phyloP scores from a whole-genome alignment of 2,113 vertebrate genomes.

The Petaurus breviceps region DNA sequence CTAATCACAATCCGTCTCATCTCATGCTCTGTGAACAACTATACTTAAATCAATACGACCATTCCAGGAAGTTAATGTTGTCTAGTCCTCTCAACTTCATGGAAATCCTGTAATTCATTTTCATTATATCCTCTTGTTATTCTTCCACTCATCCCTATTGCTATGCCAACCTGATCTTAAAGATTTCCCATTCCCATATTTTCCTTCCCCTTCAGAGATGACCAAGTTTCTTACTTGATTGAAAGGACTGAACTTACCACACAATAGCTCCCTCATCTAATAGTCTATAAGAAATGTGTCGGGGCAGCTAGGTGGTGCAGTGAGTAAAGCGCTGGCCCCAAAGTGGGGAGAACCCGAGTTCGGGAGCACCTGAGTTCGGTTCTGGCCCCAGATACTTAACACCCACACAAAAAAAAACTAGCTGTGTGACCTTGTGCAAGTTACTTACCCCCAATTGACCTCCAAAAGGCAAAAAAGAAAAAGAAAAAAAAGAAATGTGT shows the following conservation, averaged over 20 bases:
- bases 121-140: neutral
- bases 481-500: too few relatives aligned
- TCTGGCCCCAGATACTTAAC: too few relatives aligned
- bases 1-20: neutral
- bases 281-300: neutral
- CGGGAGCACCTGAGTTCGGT: too few relatives aligned
- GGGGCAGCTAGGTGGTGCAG: too few relatives aligned
- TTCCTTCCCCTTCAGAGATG: neutral
- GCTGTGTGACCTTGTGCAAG: too few relatives aligned
- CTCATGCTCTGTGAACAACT: neutral
- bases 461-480: too few relatives aligned
- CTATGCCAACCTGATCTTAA: neutral
- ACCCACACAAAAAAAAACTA: too few relatives aligned
- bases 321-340: too few relatives aligned
- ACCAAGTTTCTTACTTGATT: neutral
- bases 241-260: neutral
- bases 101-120: neutral
- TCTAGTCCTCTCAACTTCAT: neutral
- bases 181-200: neutral
- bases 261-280: neutral
- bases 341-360: too few relatives aligned
- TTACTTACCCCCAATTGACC: too few relatives aligned
- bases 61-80: neutral
- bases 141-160: neutral
- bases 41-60: neutral